Percentiles rank a stretch among this genome's conserved stretches.
Conservation (phyloP, 2,113 vertebrate species). For the Apeltes quadracus region DNA sequence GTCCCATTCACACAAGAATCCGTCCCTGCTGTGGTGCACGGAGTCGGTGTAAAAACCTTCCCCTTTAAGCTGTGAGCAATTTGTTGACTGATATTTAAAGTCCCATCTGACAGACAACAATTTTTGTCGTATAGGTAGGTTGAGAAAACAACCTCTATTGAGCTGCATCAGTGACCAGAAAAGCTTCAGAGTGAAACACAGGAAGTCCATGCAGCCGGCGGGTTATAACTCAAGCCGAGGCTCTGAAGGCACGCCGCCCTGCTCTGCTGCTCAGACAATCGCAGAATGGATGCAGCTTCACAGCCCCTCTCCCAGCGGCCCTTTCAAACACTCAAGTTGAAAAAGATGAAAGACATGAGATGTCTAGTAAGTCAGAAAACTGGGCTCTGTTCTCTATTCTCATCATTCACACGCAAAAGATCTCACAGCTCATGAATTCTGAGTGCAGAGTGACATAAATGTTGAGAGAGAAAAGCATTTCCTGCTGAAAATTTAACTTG, state of each 20-base stretch:
- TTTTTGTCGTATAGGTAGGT: no score
- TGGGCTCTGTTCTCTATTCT: slow-evolving; percentile 43
- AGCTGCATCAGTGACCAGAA: slow-evolving; percentile 45
- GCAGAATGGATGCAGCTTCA: slow-evolving; percentile 70
- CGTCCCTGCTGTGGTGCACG: slow-evolving; percentile 74
- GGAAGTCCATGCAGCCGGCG: slow-evolving; percentile 67
- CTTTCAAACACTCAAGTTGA: slow-evolving; percentile 72
- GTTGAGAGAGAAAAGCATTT: slow-evolving; percentile 16
- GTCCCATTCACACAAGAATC: slow-evolving; percentile 78
- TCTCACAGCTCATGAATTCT: slow-evolving; percentile 56
- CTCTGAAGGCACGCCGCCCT: slow-evolving; percentile 61
- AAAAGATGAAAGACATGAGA: slow-evolving; percentile 77
- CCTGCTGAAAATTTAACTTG: slow-evolving; percentile 5
- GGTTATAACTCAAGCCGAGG: slow-evolving; percentile 73
- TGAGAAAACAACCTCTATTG: no score
- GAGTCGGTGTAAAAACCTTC: slow-evolving; percentile 76
- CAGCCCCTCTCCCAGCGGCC: slow-evolving; percentile 67
- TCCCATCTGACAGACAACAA: not conserved
- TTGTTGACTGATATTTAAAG: slow-evolving; percentile 28
- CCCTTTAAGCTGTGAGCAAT: slow-evolving; percentile 51
- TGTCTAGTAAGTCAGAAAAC: slow-evolving; percentile 61
- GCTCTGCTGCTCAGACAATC: slow-evolving; percentile 62
- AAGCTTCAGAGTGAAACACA: slow-evolving; percentile 54
- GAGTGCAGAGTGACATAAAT: slow-evolving; percentile 34
- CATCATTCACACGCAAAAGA: slow-evolving; percentile 48